Base-by-base conservation (phyloP, 1,140 invertebrate genomes). In the Archivesica marissinica region DNA sequence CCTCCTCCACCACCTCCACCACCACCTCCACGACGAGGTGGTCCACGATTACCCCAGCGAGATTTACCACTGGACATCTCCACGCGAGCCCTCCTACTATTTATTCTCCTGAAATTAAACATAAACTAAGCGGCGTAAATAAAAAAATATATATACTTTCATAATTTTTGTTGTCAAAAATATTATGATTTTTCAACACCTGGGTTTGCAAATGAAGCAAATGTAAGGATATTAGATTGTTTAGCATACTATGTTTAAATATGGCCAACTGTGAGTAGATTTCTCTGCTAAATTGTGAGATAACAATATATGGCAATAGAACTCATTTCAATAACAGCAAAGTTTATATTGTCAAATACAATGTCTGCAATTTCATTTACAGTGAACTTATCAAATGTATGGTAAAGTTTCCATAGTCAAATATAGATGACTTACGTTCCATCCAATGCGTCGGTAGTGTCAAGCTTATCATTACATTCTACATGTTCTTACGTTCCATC, bases 21-120 rank as follows among this genome's bases (percentile, higher is more conserved):
- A 38, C 95, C 95, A 77, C 96, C 95, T 50, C 96, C 95, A 72
- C 96, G 95, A 28, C 66, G 78, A 41, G 90, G 91, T n/a, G 89
- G 89, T 15, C 92, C 89, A 47, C 89, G 77, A 64, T 77, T 90
- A 38, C 91, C 89, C 90, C 93, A 91, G 41, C 94, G 89, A 23
- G 92, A 93, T 86, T 94, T 97, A 4, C 97, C 97, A 91, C 97
- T 98, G 0, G 97, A 98, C 93, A 97, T 95, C 94, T 99, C 98
- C 0, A 99, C 98, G 77, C 98, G 95, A 20, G 97, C 97, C 61
- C 97, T 94, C 68, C 97, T 95, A 1, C 98, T 98, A 94, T 97
- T 98, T 54, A 99, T 96, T 61, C 96, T 97, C 64, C 97, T 95
- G 76, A 20, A 89, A 72, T 81, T 56, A 81, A 56, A 70, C 56